Percentiles rank a stretch among this genome's conserved stretches.
Evolutionary conservation across 2,888 invertebrate genomes (phyloP).

Genomic region (Coecobrya sp.): DNA sequence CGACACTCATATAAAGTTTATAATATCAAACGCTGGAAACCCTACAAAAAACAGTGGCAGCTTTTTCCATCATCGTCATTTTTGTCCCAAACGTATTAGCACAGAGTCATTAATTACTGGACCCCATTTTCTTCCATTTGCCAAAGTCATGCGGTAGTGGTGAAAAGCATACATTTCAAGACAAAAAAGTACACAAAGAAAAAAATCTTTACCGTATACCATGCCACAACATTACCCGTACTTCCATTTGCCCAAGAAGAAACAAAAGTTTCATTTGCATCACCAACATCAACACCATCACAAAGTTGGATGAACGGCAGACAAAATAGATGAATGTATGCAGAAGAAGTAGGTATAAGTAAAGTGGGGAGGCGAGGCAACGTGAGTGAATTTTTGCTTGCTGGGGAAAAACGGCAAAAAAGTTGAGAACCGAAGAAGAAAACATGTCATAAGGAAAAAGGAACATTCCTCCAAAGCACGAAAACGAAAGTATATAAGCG

Average conservation of each 20-base stretch:
- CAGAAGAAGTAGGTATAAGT: no score
- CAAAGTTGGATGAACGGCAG: conserved; percentile 5
- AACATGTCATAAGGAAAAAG: background rate
- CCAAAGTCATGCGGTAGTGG: conserved; percentile 67
- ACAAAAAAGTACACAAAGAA: background rate
- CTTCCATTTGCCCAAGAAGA: conserved; percentile 62
- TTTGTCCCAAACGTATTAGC: conserved; percentile 74
- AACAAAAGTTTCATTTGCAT: conserved; percentile 27
- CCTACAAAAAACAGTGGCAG: background rate
- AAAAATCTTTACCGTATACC: background rate
- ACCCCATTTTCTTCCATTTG: conserved; percentile 75
- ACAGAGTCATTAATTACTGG: conserved; percentile 77
- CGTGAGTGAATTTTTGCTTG: conserved; percentile 43
- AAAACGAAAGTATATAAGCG: background rate
- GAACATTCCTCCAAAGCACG: background rate
- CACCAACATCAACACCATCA: conserved; percentile 14
- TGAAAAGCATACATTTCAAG: conserved; percentile 19
- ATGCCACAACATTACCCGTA: background rate
- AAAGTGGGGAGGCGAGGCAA: conserved; percentile 57
- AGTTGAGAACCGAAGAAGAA: conserved; percentile 18
- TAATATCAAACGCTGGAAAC: background rate
- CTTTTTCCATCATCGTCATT: conserved; percentile 59
- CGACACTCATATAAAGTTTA: background rate
- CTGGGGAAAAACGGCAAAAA: conserved; percentile 3
- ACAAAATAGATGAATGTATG: conserved; percentile 28